Evolutionary conservation across 2,113 vertebrate species (phyloP).

Genomic region (Mesitornis unicolor): DNA sequence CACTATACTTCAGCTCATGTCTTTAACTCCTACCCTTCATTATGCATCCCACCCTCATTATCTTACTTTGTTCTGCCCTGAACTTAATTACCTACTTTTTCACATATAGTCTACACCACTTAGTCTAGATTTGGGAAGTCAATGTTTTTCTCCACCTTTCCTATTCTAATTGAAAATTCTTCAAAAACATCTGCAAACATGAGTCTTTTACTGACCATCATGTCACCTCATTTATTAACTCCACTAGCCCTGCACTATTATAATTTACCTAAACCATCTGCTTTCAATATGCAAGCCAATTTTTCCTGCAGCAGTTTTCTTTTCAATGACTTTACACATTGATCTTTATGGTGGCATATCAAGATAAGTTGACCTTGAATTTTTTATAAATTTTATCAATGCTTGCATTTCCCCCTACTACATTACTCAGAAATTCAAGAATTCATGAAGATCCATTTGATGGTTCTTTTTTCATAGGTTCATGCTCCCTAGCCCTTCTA

Average conservation of each 20-base stretch:
- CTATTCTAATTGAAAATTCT: neutral
- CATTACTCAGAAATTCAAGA: neutral
- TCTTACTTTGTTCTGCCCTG: neutral
- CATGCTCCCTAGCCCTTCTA: neutral
- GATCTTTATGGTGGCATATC: neutral
- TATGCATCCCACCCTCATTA: neutral
- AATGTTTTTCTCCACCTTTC: neutral
- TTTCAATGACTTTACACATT: neutral
- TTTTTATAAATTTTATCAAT: neutral
- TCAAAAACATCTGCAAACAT: neutral
- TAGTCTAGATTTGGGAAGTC: neutral
- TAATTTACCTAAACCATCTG: slow-evolving; percentile 22
- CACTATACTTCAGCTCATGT: neutral
- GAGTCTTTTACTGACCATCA: neutral
- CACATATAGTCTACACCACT: neutral
- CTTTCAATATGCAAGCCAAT: neutral
- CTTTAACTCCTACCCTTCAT: neutral
- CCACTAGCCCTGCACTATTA: neutral
- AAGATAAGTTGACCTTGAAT: neutral
- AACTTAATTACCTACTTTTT: neutral
- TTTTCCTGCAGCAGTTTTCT: slow-evolving; percentile 31
- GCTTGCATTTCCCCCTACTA: neutral
- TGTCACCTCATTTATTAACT: neutral
- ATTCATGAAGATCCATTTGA: neutral
- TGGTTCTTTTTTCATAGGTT: neutral